phyloP scores from a whole-genome alignment of 1,140 invertebrate species.

The Coboldia fuscipes region DNA sequence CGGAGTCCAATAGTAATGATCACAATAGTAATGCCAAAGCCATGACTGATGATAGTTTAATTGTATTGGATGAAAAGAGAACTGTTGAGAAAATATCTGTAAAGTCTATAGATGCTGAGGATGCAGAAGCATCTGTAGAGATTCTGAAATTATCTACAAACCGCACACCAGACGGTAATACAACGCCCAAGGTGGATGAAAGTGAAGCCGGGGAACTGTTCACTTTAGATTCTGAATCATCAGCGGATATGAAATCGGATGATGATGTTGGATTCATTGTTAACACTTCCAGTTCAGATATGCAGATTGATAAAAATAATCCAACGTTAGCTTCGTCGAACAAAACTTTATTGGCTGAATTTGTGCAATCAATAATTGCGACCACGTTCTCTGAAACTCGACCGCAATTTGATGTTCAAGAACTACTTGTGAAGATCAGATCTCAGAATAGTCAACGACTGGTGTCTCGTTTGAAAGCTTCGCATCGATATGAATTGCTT shows the following conservation, averaged over 20 bases:
- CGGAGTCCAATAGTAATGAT: background rate
- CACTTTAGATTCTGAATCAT: background rate
- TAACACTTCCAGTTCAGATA: background rate
- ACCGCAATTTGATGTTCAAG: slow-evolving; percentile 26
- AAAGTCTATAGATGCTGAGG: too few relatives aligned
- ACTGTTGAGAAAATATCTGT: too few relatives aligned
- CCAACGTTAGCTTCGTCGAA: background rate
- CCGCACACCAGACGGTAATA: background rate
- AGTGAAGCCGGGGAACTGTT: slow-evolving; percentile 3
- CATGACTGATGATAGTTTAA: background rate
- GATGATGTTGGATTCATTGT: slow-evolving; percentile 7
- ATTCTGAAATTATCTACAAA: background rate
- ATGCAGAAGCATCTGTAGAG: too few relatives aligned
- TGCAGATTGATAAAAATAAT: background rate
- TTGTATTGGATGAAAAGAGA: too few relatives aligned
- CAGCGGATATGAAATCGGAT: slow-evolving; percentile 6
- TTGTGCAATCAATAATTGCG: slow-evolving; percentile 7
- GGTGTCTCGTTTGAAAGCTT: slow-evolving; percentile 23
- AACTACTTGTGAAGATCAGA: slow-evolving; percentile 28
- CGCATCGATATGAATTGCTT: slow-evolving; percentile 28
- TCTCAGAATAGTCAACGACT: slow-evolving; percentile 20
- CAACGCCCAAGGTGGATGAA: slow-evolving; percentile 1
- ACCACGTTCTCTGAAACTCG: slow-evolving; percentile 9
- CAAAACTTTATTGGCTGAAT: slow-evolving; percentile 4
- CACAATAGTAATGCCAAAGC: background rate